Percentiles rank a stretch among this genome's conserved stretches.
These are phyloP conservation scores for Drosophila atroscutellata DNA, from an alignment of 2,888 invertebrate genomes.

Conservation along the genomic window DNA sequence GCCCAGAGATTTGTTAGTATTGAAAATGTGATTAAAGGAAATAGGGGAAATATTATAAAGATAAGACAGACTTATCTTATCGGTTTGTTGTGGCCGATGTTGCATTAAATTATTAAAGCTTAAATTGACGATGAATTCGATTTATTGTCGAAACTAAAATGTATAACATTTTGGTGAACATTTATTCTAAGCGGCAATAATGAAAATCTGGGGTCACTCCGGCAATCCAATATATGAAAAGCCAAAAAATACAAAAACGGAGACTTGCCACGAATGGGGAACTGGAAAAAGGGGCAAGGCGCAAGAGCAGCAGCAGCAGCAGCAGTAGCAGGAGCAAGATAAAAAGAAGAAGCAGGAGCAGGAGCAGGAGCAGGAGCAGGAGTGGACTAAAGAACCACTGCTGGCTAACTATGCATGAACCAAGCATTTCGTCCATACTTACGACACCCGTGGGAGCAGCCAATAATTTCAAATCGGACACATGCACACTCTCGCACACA, in stretches of 20 bases:
- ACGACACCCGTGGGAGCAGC: constrained; percentile 82
- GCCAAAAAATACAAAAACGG: constrained; percentile 38
- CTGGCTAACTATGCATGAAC: constrained; percentile 72
- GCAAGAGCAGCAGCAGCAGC: neutral
- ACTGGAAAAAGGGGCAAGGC: constrained; percentile 9
- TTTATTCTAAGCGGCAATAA: constrained; percentile 34
- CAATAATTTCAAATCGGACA: constrained; percentile 82
- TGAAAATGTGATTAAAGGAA: neutral
- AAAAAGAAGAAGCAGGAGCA: neutral
- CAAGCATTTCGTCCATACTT: constrained; percentile 67
- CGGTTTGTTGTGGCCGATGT: neutral
- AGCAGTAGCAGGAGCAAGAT: neutral
- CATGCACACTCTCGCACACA: constrained; percentile 29
- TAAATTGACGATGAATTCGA: constrained; percentile 56
- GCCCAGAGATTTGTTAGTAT: neutral
- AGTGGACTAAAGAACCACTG: constrained; percentile 16
- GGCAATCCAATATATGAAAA: constrained; percentile 75
- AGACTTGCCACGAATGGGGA: constrained; percentile 12
- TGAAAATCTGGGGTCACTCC: constrained; percentile 71
- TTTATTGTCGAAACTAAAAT: constrained; percentile 70
- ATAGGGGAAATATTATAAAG: neutral
- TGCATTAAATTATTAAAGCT: neutral
- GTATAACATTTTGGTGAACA: constrained; percentile 57
- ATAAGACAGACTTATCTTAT: neutral
- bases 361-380: neutral